Base-by-base conservation (phyloP, 2,888 invertebrate genomes). In the Teleiodes luculella region DNA sequence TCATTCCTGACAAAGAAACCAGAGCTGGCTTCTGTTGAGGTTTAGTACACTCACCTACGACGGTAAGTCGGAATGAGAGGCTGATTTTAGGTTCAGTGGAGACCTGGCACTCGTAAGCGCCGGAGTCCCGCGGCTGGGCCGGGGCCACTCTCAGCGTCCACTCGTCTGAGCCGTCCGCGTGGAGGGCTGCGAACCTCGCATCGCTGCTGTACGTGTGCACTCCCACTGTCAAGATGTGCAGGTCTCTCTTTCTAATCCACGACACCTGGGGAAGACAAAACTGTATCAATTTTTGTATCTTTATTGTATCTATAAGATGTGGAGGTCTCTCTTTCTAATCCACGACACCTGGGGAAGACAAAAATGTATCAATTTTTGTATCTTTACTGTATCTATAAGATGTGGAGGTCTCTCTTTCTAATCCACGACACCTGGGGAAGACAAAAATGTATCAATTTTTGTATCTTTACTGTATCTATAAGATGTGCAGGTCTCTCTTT, bases 21-120 rank as follows among this genome's bases (percentile, higher is more conserved):
- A n/a, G n/a, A n/a, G n/a, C n/a, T n/a, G n/a, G n/a, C n/a, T n/a
- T n/a, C n/a, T n/a, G n/a, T n/a, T n/a, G n/a, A n/a, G n/a, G n/a
- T 97, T 53, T 95, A 95, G 83, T 97, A n/a, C 3, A 18, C 94
- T 91, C 74, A 95, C 95, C 94, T 60, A 95, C 94, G 68, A 95
- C 95, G 69, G 92, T 94, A 58, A 95, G 91, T 64, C 92, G 91
- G 78, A 94, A 94, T 20, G 93, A 83, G 51, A 86, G 66, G 78
- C 96, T 96, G 85, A 96, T 95, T 89, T 97, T 97, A 55, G 97
- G 96, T 77, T 96, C 96, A 18, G 96, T 96, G 68, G 96, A 96
- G 62, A 97, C 95, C 91, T 97, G 97, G 78, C 96, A 97, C 90
- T 97, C 97, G 83, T 97, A 97, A 61, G 95, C 93, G 57, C 97